Base-by-base conservation (phyloP, 2,797 vertebrate genomes). In the Micrastur ruficollis region DNA sequence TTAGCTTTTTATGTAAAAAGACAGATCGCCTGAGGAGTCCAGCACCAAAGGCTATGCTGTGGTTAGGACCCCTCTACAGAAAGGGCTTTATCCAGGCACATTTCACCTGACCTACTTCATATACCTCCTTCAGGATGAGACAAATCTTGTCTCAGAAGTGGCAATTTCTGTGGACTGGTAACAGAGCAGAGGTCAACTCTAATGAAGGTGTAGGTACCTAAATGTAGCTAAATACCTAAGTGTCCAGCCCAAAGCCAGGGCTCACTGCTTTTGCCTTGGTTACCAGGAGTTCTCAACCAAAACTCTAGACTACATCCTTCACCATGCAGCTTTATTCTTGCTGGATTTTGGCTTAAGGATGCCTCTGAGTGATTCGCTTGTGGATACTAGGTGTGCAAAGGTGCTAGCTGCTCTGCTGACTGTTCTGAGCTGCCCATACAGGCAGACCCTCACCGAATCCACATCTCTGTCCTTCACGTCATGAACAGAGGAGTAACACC, bases 391-490 rank as follows among this genome's bases (percentile, higher is more conserved):
- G 26, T 59, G 10, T 38, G 76, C 34, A 74, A 75, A 58, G 19
- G 29, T 46, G 18, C 18, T 19, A 47, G 13, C 23, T 47, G 31
- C 19, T 75, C 74, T 66, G 36, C 58, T 93, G 42, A 44, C 61
- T 89, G 21, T 36, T 86, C 38, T 6, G 10, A 86, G 36, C n/a
- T 81, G 49, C 62, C 53, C 20, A 20, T 14, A 27, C 32, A 36
- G 29, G 46, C 2, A 75, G 14, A 82, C 1, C 19, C 26, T 70
- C 67, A 66, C 18, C 0, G 0, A 40, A 75, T 16, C 13, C 4
- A 31, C 27, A 9, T 11, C 29, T 68, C 65, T 86, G 55, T 86
- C 34, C 66, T 68, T 59, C 55, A 59, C 1, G 32, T 76, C 31
- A 86, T 9, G 25, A 90, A 34, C 58, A 90, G 38, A 62, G 23